Conservation (phyloP, 2,797 vertebrate species). For the Iguana delicatissima region DNA sequence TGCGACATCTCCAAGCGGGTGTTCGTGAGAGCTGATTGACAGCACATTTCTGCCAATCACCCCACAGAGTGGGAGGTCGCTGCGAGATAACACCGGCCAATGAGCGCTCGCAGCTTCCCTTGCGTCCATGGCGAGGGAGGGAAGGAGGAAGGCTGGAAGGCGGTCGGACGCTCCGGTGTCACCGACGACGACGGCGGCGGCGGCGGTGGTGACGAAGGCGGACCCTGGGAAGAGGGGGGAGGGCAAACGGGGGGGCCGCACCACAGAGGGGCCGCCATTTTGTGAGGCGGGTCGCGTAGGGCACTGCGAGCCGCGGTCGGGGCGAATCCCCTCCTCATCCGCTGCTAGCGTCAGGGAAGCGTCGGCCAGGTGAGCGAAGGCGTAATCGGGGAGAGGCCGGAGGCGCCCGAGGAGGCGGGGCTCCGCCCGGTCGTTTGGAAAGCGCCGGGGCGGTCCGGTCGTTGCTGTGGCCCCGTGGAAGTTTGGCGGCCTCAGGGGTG, state of each 20-base stretch:
- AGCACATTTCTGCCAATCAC: background rate
- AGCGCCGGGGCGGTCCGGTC: too few species aligned
- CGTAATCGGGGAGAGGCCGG: background rate
- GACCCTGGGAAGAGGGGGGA: background rate
- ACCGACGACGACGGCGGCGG: constrained; percentile 9
- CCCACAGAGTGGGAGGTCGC: background rate
- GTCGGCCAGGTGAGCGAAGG: constrained; percentile 21
- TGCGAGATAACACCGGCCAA: background rate
- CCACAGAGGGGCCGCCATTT: constrained; percentile 37
- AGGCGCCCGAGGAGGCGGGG: background rate
- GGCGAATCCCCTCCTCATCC: background rate
- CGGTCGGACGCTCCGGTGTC: constrained; percentile 16
- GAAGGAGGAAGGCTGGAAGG: background rate
- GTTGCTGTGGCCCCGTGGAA: too few species aligned
- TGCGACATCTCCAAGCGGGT: background rate
- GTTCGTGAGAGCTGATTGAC: background rate
- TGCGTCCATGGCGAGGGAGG: background rate
- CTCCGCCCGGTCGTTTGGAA: too few species aligned
- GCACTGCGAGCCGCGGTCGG: background rate
- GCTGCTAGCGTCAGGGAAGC: background rate
- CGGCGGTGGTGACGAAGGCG: background rate
- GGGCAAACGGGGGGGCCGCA: background rate
- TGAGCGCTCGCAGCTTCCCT: background rate
- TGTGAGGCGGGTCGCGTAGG: constrained; percentile 15
- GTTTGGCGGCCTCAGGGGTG: too few species aligned